phyloP scores from a whole-genome alignment of 2,888 invertebrate species.

The Phyllotreta striolata region DNA sequence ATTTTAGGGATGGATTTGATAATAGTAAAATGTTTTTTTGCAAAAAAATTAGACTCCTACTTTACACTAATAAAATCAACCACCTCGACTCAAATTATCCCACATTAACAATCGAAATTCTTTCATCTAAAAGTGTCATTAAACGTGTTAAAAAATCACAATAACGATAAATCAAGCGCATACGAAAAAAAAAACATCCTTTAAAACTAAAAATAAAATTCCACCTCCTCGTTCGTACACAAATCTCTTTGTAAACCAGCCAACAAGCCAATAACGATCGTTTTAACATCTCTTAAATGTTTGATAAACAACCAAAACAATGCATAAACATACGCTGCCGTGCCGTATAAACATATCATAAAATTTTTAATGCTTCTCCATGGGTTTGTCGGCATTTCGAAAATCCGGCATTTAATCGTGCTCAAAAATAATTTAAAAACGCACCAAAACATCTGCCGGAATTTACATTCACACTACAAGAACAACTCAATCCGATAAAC shows the following conservation, averaged over 20 bases:
- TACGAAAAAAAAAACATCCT: slow-evolving; percentile 3
- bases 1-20: too few species aligned
- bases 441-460: too few species aligned
- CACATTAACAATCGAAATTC: slow-evolving; percentile 3
- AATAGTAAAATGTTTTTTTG: too few species aligned
- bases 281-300: slow-evolving; percentile 44
- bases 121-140: slow-evolving; percentile 14
- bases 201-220: slow-evolving; percentile 14
- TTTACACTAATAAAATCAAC: too few species aligned
- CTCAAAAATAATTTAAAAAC: too few species aligned
- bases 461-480: too few species aligned
- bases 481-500: too few species aligned
- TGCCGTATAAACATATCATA: slow-evolving; percentile 50
- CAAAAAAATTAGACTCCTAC: too few species aligned
- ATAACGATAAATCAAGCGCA: too few species aligned
- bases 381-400: slow-evolving; percentile 53
- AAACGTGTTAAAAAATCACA: slow-evolving; percentile 23
- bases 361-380: slow-evolving; percentile 52
- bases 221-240: slow-evolving; percentile 3
- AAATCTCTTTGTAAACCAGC: slow-evolving; percentile 41
- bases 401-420: too few species aligned
- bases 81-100: too few species aligned
- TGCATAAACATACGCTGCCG: slow-evolving; percentile 50
- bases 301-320: slow-evolving; percentile 47
- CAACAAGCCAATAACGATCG: slow-evolving; percentile 43